phyloP scores from a whole-genome alignment of 2,113 vertebrate species.

The Aspiorhynchus laticeps region DNA sequence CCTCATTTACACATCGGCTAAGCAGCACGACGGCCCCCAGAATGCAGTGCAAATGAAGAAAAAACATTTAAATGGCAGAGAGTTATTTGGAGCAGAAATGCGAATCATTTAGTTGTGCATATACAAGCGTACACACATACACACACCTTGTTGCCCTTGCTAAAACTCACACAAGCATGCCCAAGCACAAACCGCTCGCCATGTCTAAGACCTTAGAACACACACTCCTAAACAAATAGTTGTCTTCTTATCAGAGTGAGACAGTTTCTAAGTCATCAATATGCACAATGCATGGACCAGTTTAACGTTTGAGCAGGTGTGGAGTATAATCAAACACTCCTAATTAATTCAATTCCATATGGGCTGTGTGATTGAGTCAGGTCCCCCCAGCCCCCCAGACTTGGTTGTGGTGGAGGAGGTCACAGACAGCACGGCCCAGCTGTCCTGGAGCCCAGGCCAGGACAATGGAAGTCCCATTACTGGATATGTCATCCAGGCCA shows the following conservation, averaged over 20 bases:
- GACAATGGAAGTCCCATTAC: constrained; percentile 94
- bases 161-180: not conserved
- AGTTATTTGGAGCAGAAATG: constrained; percentile 44
- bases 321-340: constrained; percentile 23
- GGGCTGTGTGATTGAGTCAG: constrained; percentile 69
- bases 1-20: constrained; percentile 69
- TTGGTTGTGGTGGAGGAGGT: constrained; percentile 88
- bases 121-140: constrained; percentile 15
- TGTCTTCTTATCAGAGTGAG: not conserved
- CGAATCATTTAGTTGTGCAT: constrained; percentile 5
- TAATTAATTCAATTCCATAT: constrained; percentile 5
- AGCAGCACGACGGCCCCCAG: constrained; percentile 58
- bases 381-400: constrained; percentile 88
- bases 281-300: not conserved
- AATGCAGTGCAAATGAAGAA: constrained; percentile 60
- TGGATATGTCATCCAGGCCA: constrained; percentile 84
- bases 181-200: not conserved
- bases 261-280: not conserved
- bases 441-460: constrained; percentile 88
- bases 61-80: constrained; percentile 49
- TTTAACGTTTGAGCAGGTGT: constrained; percentile 35
- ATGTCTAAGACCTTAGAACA: constrained; percentile 9
- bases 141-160: not conserved
- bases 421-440: constrained; percentile 90
- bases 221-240: not conserved